Conservation (phyloP, 2,888 invertebrate species). For the Stomorhina lunata region DNA sequence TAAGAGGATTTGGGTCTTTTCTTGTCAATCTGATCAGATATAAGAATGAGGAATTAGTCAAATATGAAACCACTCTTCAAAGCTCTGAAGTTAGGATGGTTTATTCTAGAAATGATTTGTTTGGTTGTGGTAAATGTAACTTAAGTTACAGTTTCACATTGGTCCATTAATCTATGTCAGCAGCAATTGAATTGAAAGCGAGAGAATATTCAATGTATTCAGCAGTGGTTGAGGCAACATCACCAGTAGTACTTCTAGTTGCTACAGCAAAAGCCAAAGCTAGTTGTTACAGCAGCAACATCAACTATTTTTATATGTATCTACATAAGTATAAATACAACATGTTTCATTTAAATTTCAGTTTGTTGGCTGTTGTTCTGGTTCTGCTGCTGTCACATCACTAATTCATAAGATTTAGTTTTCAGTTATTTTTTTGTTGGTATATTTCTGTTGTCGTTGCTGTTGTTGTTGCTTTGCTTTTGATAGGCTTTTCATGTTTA, state of each 20-base stretch:
- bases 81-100: not conserved
- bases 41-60: too few relatives aligned
- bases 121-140: slow-evolving; percentile 40
- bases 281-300: not conserved
- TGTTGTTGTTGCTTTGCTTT: slow-evolving; percentile 17
- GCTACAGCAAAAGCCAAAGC: slow-evolving; percentile 17
- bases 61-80: not conserved
- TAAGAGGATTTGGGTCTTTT: too few relatives aligned
- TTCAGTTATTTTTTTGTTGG: slow-evolving; percentile 16
- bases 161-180: slow-evolving; percentile 66
- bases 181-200: slow-evolving; percentile 48
- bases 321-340: not conserved
- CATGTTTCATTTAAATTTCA: slow-evolving; percentile 24
- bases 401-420: slow-evolving; percentile 65
- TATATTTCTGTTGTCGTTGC: not conserved
- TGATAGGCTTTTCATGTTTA: slow-evolving; percentile 51
- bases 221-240: slow-evolving; percentile 33
- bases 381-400: slow-evolving; percentile 64
- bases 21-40: too few relatives aligned
- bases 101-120: not conserved
- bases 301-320: too few relatives aligned
- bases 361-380: slow-evolving; percentile 34
- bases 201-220: slow-evolving; percentile 27
- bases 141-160: slow-evolving; percentile 58
- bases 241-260: slow-evolving; percentile 8